Evolutionary conservation across 2,113 vertebrate genomes (phyloP).

Genomic region (Melanocharis versteri): DNA sequence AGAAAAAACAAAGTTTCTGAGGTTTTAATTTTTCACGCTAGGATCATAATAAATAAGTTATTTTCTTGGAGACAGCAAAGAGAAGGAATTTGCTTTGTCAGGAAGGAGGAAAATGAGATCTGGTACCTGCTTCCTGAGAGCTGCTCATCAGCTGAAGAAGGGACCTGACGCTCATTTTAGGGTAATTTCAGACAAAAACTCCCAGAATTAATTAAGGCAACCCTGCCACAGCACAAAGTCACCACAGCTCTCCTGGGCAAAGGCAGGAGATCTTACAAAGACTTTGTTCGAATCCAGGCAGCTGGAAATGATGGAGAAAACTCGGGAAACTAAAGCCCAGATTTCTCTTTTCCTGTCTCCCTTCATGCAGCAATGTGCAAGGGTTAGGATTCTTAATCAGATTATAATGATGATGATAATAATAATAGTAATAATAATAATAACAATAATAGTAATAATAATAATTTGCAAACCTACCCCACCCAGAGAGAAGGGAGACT

Average conservation of each 20-base stretch:
- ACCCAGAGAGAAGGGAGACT: accelerated
- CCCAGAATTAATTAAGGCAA: neutral
- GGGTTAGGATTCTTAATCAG: neutral
- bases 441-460: too few relatives aligned
- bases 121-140: neutral
- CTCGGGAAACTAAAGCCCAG: neutral
- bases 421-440: too few relatives aligned
- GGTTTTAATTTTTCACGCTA: neutral
- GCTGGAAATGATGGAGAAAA: neutral
- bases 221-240: neutral
- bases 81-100: neutral
- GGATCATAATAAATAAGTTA: neutral
- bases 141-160: neutral
- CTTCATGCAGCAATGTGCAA: neutral
- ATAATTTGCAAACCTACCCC: neutral
- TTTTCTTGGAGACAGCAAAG: neutral
- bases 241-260: too few relatives aligned
- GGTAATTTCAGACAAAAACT: neutral
- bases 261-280: neutral
- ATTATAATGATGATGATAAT: neutral
- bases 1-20: neutral
- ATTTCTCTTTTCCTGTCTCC: neutral
- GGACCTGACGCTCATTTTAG: neutral
- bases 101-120: neutral
- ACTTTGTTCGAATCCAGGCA: neutral